Evolutionary conservation across 2,113 vertebrate genomes (phyloP).

Genomic region (Cercocebus atys): DNA sequence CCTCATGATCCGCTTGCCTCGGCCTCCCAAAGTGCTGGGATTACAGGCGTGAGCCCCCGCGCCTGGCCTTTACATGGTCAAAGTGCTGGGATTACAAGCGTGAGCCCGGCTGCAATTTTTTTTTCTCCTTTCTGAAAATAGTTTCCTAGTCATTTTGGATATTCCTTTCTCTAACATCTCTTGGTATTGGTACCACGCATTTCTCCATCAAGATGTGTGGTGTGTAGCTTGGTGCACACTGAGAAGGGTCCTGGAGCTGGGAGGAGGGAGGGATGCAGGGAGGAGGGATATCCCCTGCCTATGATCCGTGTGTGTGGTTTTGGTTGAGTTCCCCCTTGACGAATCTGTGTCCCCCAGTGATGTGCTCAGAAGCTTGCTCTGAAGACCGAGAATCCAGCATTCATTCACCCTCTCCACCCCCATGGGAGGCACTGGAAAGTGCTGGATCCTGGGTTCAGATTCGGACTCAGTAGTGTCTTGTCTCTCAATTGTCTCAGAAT

Average conservation of each 20-base stretch:
- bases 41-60: too few relatives aligned
- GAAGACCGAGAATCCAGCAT: not conserved
- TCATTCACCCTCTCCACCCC: not conserved
- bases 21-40: too few relatives aligned
- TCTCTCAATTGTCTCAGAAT: not conserved
- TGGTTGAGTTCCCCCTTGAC: not conserved
- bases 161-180: slow-evolving; percentile 16
- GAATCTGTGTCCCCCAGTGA: not conserved
- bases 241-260: not conserved
- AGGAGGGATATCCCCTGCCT: not conserved
- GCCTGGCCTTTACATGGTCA: too few relatives aligned
- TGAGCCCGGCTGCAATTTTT: not conserved
- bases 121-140: not conserved
- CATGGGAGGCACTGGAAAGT: not conserved
- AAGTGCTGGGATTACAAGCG: too few relatives aligned
- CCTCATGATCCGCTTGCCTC: too few relatives aligned
- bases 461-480: slow-evolving; percentile 1
- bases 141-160: slow-evolving; percentile 42
- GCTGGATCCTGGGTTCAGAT: not conserved
- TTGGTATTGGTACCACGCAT: not conserved
- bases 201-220: slow-evolving; percentile 1
- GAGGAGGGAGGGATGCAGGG: too few relatives aligned
- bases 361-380: not conserved
- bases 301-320: not conserved
- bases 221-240: not conserved